phyloP scores from a whole-genome alignment of 2,888 invertebrate genomes.

The Steinernema hermaphroditum region DNA sequence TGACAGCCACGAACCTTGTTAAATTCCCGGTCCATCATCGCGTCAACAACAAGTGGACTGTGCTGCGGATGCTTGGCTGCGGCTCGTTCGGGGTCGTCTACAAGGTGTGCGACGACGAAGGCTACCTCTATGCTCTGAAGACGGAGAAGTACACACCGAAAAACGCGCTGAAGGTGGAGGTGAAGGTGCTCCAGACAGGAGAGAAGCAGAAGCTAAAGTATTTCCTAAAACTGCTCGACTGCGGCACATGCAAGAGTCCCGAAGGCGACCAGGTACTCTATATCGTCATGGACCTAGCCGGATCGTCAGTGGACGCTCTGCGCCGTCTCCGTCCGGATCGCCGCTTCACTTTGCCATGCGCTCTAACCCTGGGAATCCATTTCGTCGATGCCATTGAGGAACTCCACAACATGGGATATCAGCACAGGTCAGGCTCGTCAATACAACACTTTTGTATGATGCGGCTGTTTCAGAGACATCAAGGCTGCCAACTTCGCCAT shows the following conservation, averaged over 20 bases:
- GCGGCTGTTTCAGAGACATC: conserved; percentile 50
- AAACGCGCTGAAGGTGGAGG: conserved; percentile 17
- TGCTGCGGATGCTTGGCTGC: conserved; percentile 13
- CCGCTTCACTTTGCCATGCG: conserved; percentile 43
- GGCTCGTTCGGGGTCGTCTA: conserved; percentile 19
- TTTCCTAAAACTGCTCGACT: conserved; percentile 4
- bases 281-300: conserved; percentile 17
- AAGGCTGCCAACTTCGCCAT: conserved; percentile 52
- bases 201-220: not conserved
- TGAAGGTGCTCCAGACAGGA: conserved; percentile 8
- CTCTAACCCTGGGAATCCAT: conserved; percentile 47
- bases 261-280: not conserved
- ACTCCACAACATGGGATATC: conserved; percentile 42
- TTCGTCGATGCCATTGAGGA: conserved; percentile 53
- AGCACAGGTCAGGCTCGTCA: conserved; percentile 13
- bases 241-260: not conserved
- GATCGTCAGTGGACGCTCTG: conserved; percentile 8
- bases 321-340: conserved; percentile 30
- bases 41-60: not conserved
- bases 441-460: not conserved
- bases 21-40: not conserved
- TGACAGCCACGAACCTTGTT: not conserved
- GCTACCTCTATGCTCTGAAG: not conserved
- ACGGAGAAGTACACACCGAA: conserved; percentile 25
- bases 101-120: not conserved